Evolutionary conservation across 2,888 invertebrate genomes (phyloP).

Genomic region (Ophioninae sp.): DNA sequence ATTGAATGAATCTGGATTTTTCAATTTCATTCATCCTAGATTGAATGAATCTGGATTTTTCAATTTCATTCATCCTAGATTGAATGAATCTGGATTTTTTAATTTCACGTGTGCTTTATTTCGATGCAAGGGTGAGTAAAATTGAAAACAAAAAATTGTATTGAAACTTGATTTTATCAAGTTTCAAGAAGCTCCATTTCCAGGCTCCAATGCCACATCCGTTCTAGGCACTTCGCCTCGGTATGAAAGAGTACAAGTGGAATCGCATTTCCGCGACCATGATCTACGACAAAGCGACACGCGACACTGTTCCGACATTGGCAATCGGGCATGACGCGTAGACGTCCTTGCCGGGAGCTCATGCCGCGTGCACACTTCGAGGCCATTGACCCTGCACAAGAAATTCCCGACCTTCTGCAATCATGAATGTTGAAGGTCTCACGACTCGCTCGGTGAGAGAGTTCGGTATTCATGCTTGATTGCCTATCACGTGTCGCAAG

Average conservation of each 20-base stretch:
- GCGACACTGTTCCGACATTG: conserved; percentile 46
- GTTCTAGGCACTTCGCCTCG: conserved; percentile 29
- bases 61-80: too few relatives aligned
- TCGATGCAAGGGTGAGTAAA: too few relatives aligned
- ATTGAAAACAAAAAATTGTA: not conserved
- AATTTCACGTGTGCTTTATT: too few relatives aligned
- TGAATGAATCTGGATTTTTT: too few relatives aligned
- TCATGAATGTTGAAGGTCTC: conserved; percentile 39
- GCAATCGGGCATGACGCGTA: conserved; percentile 56
- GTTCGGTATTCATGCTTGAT: not conserved
- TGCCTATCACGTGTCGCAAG: not conserved
- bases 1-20: too few relatives aligned
- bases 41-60: too few relatives aligned
- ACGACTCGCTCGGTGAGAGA: not conserved
- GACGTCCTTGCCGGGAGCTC: conserved; percentile 53
- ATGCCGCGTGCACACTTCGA: conserved; percentile 31
- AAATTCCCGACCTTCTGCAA: conserved; percentile 27
- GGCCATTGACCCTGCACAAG: conserved; percentile 51
- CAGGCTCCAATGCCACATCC: conserved; percentile 25
- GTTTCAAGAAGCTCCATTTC: conserved; percentile 6
- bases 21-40: too few relatives aligned
- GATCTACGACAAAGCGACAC: conserved; percentile 60
- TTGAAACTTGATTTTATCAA: not conserved
- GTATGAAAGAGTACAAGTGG: conserved; percentile 21
- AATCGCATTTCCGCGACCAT: conserved; percentile 30